A percentile compares a stretch with the other conserved stretches of the same genome.
phyloP scores from a whole-genome alignment of 2,888 invertebrate genomes.

The Gari tellinella region DNA sequence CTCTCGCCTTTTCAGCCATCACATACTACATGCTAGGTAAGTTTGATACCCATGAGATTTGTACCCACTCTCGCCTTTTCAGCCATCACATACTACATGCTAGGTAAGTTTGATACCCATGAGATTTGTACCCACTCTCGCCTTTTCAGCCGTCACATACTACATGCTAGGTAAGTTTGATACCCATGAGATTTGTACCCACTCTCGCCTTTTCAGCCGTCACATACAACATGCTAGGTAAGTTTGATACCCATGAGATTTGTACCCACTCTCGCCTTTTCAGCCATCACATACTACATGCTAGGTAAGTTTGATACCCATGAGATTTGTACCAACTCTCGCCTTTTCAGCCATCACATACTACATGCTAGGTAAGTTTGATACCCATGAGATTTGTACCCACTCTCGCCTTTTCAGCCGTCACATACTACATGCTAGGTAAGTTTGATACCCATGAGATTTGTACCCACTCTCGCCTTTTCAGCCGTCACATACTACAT shows the following conservation, averaged over 20 bases:
- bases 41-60: conserved; percentile 80
- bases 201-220: conserved; percentile 77
- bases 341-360: conserved; percentile 80
- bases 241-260: conserved; percentile 80
- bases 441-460: conserved; percentile 79
- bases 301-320: conserved; percentile 82
- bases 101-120: conserved; percentile 82
- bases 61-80: conserved; percentile 80
- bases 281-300: conserved; percentile 82
- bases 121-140: conserved; percentile 77
- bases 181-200: conserved; percentile 81
- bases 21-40: conserved; percentile 83
- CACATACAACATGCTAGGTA: conserved; percentile 83
- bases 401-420: conserved; percentile 75
- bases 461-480: conserved; percentile 79
- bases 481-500: conserved; percentile 81
- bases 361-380: conserved; percentile 83
- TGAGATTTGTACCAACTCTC: conserved; percentile 78
- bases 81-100: conserved; percentile 82
- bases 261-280: conserved; percentile 79
- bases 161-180: conserved; percentile 83
- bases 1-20: conserved; percentile 76
- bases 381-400: conserved; percentile 82
- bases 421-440: conserved; percentile 84
- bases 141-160: conserved; percentile 80